These are phyloP conservation scores for Himalopsyche kuldschensis DNA, from an alignment of 2,888 invertebrate genomes.

Conservation along the genomic window DNA sequence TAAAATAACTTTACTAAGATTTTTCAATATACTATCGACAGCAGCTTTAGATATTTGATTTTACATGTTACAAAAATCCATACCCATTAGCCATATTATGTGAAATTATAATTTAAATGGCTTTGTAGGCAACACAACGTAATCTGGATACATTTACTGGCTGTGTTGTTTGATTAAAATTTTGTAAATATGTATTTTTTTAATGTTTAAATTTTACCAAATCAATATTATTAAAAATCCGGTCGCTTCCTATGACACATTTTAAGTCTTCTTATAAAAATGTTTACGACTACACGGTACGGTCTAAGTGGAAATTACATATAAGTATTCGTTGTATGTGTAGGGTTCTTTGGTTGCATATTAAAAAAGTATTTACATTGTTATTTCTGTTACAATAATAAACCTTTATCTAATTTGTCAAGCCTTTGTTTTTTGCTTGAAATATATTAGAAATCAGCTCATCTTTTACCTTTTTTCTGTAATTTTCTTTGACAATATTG, in stretches of 20 bases:
- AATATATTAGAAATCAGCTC: background rate
- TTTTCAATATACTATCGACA: too few relatives aligned
- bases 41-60: too few relatives aligned
- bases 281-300: too few relatives aligned
- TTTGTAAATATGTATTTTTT: background rate
- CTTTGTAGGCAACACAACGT: background rate
- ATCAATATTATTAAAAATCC: background rate
- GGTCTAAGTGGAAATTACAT: too few relatives aligned
- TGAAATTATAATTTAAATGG: background rate
- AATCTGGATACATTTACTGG: background rate
- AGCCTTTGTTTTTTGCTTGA: too few relatives aligned
- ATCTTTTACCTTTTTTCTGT: background rate
- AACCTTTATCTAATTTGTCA: too few relatives aligned
- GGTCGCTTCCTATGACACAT: background rate
- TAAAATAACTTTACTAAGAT: too few relatives aligned
- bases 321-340: too few relatives aligned
- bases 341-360: too few relatives aligned
- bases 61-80: too few relatives aligned
- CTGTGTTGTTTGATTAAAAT: background rate
- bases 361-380: too few relatives aligned
- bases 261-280: background rate
- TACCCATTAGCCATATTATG: background rate
- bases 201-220: background rate
- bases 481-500: background rate
- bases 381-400: too few relatives aligned